Evolutionary conservation across 2,888 invertebrate genomes (phyloP), one percentile per base, ranked within the genome.

Genomic region (Sussaba pulchella): DNA sequence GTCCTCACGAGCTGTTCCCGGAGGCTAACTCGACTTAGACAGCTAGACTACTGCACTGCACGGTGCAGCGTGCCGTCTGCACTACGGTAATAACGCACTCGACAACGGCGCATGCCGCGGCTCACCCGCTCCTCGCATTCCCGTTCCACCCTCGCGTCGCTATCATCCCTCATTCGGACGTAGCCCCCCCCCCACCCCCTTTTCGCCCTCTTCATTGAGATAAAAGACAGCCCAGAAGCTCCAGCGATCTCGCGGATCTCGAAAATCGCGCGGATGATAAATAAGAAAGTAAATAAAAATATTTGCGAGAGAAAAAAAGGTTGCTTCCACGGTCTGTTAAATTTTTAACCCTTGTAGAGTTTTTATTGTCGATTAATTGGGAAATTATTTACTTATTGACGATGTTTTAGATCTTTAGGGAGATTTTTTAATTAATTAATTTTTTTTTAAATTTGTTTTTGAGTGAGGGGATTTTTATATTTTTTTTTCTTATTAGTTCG

Each of bases 1-100:
- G 63, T 76, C 59, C 82, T 79, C 78, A 74, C 75, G 67, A 83
- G 78, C 78, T 72, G 82, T 83, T 82, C 82, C 69, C 77, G 41
- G 72, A 61, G 59, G 59, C 78, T 82, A 79, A 75, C 75, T 82
- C 74, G 75, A 76, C 82, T 79, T 76, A 69, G 64, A 73, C 59
- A 64, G 64, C 54, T 66, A 67, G 50, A 61, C 63, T 41, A 36
- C 41, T 54, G 69, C 69, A 69, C 69, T 39, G 69, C 69, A 54
- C 69, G 52, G 41, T 63, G 69, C 76, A 50, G 67, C 21, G 26
- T 52, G 52, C 52, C 24, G n/a, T 52, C 52, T 21, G 52, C 52
- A 52, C 52, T 52, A 26, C 52, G 52, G 26, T 52, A 52, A 52
- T 26, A 52, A 26, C 52, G 52, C 14, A 52, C 52, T 52, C 52